Evolutionary conservation across 1,140 invertebrate species (phyloP), one percentile per base, ranked within the genome.

Genomic region (Drosophila erecta): DNA sequence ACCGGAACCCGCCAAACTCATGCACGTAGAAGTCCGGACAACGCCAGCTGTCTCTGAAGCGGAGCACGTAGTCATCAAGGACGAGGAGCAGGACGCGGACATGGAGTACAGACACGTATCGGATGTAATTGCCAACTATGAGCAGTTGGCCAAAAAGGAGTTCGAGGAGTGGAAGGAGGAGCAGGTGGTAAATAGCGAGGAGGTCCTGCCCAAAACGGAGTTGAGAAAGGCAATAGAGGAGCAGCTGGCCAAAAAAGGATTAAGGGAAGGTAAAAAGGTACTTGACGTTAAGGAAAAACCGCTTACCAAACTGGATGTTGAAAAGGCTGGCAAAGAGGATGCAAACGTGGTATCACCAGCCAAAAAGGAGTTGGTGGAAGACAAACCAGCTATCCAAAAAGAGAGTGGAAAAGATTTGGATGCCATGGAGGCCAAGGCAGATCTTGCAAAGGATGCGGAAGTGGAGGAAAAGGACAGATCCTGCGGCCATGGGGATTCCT

Each of bases 51-150:
- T 78, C 24, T 54, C 49, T 40, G 17, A 51, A n/a, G 77, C 86
- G 7, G 64, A 90, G 47, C 73, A 85, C 60, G 84, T 87, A 53
- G 37, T 90, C 53, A 90, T 87, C 33, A 73, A 74, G 35, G 79
- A 81, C 38, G 79, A 67, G 14, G 46, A 30, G 6, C 12, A 49
- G 41, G 47, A 65, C 3, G 47, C 15, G 27, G 55, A 70, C 35
- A 17, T 7, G 44, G 57, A 75, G 24, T 86, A 73, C 61, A 74
- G 60, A 41, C 86, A 90, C 64, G 86, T 90, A 37, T 81, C 86
- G 30, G 86, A 90, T 58, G 86, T 86, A 44, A 86, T 90, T 74
- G 86, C 86, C 61, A 90, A 85, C 81, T 90, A 86, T 38, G 86
- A 90, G 62, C 86, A 90, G 55, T 76, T 86, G 74, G 71, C 81